Evolutionary conservation across 2,797 vertebrate genomes (phyloP), one percentile per base, ranked within the genome.

Genomic region (Denticeps clupeoides): DNA sequence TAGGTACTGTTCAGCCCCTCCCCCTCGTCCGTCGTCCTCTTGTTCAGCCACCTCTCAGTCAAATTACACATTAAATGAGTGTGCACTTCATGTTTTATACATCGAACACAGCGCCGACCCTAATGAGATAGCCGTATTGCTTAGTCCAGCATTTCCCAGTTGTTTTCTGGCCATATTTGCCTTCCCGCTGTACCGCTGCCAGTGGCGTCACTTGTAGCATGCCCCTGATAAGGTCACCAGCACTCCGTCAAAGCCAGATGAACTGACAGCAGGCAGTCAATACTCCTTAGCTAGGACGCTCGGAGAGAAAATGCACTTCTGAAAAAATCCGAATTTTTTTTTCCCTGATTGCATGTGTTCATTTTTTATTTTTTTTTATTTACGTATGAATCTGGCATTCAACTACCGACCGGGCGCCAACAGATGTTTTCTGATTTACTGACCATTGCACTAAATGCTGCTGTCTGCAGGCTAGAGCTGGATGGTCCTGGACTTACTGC

Each of bases 31-130:
- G 47, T 54, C 51, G 24, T 51, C 27, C 56, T 59, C 53, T 62
- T 64, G 53, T 60, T 59, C 58, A 65, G 61, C 21, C 49, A 55
- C 59, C 68, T 71, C 62, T 55, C 63, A 55, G 63, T 79, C 68
- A 78, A 63, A 71, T 77, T 62, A 68, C 37, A 8, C 62, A 58
- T 66, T 68, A 75, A 77, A 71, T 60, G 56, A 75, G 58, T 43
- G 62, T 56, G 65, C 54, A 43, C 65, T 74, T 82, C 78, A 82
- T 81, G 78, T 83, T 80, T 80, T 75, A 82, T 77, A 83, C 78
- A 80, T 83, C 9, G 27, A 41, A 58, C 65, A 41, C 47, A 68
- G 60, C 53, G 48, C 53, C 49, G 47, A 31, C 42, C 22, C 63
- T 83, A 80, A 81, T 79, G 73, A 79, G 75, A 65, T 69, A 79